phyloP scores from a whole-genome alignment of 2,797 vertebrate genomes.

The Sus cebifrons region DNA sequence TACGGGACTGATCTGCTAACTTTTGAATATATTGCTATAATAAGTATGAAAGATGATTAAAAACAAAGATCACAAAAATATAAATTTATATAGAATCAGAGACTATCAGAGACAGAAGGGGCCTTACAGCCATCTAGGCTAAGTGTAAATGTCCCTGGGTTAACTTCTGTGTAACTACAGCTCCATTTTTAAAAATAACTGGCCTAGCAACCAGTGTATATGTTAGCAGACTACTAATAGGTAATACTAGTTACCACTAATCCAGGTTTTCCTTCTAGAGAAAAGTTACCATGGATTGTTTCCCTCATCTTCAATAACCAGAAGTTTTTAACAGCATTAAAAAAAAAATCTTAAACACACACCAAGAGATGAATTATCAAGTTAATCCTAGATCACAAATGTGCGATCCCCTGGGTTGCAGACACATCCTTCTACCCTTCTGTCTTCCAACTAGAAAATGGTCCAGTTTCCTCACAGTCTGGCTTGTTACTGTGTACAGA shows the following conservation, averaged over 20 bases:
- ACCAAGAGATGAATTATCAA: neutral
- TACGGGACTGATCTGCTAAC: neutral
- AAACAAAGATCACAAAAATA: neutral
- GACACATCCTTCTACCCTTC: neutral
- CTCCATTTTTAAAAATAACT: conserved; percentile 75
- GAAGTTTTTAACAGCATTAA: conserved; percentile 40
- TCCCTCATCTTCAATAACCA: neutral
- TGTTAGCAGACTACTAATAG: conserved; percentile 16
- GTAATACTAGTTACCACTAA: conserved; percentile 21
- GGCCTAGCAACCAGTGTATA: conserved; percentile 55
- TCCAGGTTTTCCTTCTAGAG: conserved; percentile 57
- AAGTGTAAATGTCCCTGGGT: neutral
- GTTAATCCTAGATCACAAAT: neutral
- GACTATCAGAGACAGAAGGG: neutral
- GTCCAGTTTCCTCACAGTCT: conserved; percentile 62
- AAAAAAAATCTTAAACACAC: conserved; percentile 29
- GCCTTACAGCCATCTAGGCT: neutral
- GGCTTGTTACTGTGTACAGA: conserved; percentile 27
- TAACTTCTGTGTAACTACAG: conserved; percentile 39
- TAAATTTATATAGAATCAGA: neutral
- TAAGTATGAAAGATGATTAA: conserved; percentile 54
- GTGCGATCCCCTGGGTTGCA: neutral
- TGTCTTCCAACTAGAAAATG: conserved; percentile 48
- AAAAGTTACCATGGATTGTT: conserved; percentile 48
- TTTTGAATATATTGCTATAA: neutral